Evolutionary conservation across 2,888 invertebrate species (phyloP).

Genomic region (Stenoptilia bipunctidactyla): DNA sequence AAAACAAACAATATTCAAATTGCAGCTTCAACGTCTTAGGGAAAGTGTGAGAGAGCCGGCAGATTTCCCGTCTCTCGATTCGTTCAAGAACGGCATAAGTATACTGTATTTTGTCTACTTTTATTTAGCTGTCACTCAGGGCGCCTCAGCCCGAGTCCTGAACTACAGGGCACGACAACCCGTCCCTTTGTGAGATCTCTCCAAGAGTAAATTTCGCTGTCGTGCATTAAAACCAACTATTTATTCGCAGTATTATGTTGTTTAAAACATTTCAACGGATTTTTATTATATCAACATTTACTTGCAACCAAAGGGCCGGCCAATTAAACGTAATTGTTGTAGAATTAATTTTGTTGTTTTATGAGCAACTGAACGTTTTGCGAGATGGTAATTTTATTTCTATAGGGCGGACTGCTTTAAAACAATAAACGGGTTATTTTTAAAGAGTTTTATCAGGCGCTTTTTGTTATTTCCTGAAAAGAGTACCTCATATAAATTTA

Average conservation of each 20-base stretch:
- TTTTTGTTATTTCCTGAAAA: too few species aligned
- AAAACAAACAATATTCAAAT: not conserved
- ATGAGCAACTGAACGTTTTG: not conserved
- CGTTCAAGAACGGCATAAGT: slow-evolving; percentile 1
- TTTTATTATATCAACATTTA: slow-evolving; percentile 20
- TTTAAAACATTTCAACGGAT: slow-evolving; percentile 3
- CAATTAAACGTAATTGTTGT: slow-evolving; percentile 18
- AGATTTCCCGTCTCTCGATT: too few species aligned
- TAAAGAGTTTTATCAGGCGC: too few species aligned
- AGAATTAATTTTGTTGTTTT: slow-evolving; percentile 1
- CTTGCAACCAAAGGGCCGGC: slow-evolving; percentile 15
- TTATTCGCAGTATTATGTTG: slow-evolving; percentile 22
- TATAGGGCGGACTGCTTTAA: too few species aligned
- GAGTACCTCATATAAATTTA: too few species aligned
- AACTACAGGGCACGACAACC: slow-evolving; percentile 46
- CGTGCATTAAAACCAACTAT: slow-evolving; percentile 53
- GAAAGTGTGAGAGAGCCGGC: slow-evolving; percentile 9
- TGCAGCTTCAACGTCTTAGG: slow-evolving; percentile 4
- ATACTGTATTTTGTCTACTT: slow-evolving; percentile 37
- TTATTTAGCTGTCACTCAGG: slow-evolving; percentile 65
- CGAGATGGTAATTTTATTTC: too few species aligned
- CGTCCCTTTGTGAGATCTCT: slow-evolving; percentile 50
- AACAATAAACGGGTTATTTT: too few species aligned
- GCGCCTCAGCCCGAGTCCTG: slow-evolving; percentile 34
- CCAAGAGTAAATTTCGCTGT: slow-evolving; percentile 56